Base-by-base conservation (phyloP, 2,888 invertebrate genomes). In the Macaria liturata region DNA sequence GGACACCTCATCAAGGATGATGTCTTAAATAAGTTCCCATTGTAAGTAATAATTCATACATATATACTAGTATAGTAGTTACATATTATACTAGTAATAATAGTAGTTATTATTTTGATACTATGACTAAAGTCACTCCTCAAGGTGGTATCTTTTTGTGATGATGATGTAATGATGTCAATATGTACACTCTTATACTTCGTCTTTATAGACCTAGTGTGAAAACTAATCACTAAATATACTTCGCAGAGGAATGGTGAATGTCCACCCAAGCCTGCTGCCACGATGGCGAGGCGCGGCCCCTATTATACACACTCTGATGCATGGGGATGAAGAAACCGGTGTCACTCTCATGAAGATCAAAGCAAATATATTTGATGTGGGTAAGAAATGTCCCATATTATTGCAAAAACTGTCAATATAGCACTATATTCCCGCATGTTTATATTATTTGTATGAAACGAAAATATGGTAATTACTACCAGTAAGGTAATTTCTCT, bases 211-310 rank as follows among this genome's bases (percentile, higher is more conserved):
- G n/a, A 34, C 34, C 34, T 34, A 34, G 34, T 34, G 34, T 34
- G n/a, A n/a, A n/a, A 20, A 20, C 34, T 37, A 4, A 37, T 37
- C 20, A 20, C 20, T 20, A 20, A 20, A 20, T 20, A 20, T 20
- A 20, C 20, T 6, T 66, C 91, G 54, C 78, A 97, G 96, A 72
- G 98, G 98, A 32, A 97, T 98, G 93, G 90, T 98, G 39, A 99
- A 99, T 91, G 96, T 98, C 0, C 99, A 99, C 84, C 97, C 96
- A 0, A 98, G 98, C 85, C 83, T 98, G 49, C 85, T 99, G 62
- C 99, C 99, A 0, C 93, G 96, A 55, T 98, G 98, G 97, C 93
- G 98, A 68, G 99, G 99, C 4, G 97, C 98, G 7, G 96, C 98
- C 0, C 99, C 99, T 0, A 95, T 98, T 49, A 94, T 96, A 53